phyloP scores from a whole-genome alignment of 2,888 invertebrate species.

The Pterobdella sp. region DNA sequence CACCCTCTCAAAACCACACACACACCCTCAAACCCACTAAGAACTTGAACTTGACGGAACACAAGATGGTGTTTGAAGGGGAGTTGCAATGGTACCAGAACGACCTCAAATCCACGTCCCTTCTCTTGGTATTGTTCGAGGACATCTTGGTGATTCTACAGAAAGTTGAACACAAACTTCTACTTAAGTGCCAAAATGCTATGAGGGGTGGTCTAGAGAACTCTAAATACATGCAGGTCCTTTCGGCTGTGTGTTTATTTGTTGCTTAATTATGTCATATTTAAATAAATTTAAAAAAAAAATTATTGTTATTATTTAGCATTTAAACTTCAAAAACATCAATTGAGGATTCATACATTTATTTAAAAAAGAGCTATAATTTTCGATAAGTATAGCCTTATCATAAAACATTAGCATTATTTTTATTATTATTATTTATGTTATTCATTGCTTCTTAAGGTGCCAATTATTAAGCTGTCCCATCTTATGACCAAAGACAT shows the following conservation, averaged over 20 bases:
- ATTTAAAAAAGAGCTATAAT: too few relatives aligned
- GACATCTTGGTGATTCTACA: slow-evolving; percentile 75
- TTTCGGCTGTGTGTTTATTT: neutral
- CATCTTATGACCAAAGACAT: slow-evolving; percentile 72
- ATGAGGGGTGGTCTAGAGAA: slow-evolving; percentile 46
- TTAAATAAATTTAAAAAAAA: too few relatives aligned
- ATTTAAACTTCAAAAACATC: too few relatives aligned
- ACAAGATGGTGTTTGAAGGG: slow-evolving; percentile 75
- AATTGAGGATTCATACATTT: too few relatives aligned
- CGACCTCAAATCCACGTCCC: slow-evolving; percentile 56
- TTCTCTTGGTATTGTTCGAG: slow-evolving; percentile 74
- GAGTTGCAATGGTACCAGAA: slow-evolving; percentile 61
- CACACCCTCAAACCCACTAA: slow-evolving; percentile 2
- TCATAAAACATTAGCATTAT: too few relatives aligned
- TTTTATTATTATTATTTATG: too few relatives aligned
- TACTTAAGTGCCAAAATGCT: slow-evolving; percentile 55
- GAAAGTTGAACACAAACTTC: slow-evolving; percentile 55
- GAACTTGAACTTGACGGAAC: slow-evolving; percentile 64
- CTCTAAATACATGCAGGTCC: slow-evolving; percentile 50
- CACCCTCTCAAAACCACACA: neutral
- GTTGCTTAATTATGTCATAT: too few relatives aligned
- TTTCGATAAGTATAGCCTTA: too few relatives aligned
- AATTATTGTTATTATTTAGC: too few relatives aligned
- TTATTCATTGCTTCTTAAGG: slow-evolving; percentile 40
- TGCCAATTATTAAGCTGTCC: slow-evolving; percentile 72